Percentiles rank a stretch among this genome's conserved stretches.
Evolutionary conservation across 2,113 vertebrate species (phyloP).

Genomic region (Tragulus kanchil): DNA sequence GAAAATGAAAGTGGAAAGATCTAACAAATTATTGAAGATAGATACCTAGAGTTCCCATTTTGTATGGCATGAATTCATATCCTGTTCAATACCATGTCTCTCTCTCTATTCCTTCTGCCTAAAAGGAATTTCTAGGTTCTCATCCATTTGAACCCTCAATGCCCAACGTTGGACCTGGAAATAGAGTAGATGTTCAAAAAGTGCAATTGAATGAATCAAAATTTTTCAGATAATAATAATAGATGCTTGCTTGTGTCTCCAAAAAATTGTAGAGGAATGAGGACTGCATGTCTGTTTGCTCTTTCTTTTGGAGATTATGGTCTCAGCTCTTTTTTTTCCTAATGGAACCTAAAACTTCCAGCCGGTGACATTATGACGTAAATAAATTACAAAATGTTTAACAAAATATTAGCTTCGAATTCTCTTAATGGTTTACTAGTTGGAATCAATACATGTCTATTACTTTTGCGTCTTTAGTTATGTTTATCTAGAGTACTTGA

Average conservation of each 20-base stretch:
- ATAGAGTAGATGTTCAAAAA: background rate
- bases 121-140: background rate
- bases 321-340: constrained; percentile 73
- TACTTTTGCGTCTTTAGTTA: constrained; percentile 84
- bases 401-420: constrained; percentile 84
- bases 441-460: constrained; percentile 84
- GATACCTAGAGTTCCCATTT: background rate
- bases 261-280: background rate
- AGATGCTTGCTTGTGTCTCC: background rate
- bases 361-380: constrained; percentile 54
- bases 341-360: constrained; percentile 63
- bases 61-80: background rate
- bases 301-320: constrained; percentile 68
- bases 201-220: background rate
- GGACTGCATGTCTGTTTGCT: constrained; percentile 63
- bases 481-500: constrained; percentile 79
- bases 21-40: background rate
- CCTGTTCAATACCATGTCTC: background rate
- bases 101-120: background rate
- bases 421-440: constrained; percentile 81
- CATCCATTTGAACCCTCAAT: background rate
- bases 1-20: background rate
- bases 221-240: background rate
- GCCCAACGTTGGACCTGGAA: background rate
- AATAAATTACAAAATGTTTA: constrained; percentile 85